Percentiles rank a stretch among this genome's conserved stretches.
Conservation (phyloP, 1,140 invertebrate genomes). For the Ylistrum balloti region DNA sequence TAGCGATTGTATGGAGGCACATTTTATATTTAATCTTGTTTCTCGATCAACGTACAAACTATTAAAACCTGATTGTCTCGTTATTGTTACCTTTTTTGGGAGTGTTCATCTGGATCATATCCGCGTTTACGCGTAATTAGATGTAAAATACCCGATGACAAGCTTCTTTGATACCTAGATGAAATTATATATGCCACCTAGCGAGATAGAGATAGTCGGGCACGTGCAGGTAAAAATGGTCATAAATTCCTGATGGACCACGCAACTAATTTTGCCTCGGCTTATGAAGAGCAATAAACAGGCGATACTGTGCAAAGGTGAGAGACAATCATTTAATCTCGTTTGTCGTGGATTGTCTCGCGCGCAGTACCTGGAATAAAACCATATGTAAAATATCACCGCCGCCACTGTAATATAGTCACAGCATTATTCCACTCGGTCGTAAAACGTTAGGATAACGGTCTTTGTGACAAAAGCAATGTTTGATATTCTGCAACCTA, state of each 20-base stretch:
- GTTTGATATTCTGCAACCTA: neutral
- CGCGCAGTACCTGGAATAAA: neutral
- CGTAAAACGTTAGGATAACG: neutral
- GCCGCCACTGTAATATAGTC: neutral
- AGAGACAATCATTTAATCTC: constrained; percentile 15
- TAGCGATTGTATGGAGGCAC: constrained; percentile 50
- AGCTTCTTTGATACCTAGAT: constrained; percentile 49
- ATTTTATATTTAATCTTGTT: constrained; percentile 59
- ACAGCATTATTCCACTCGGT: neutral
- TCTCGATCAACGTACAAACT: constrained; percentile 54
- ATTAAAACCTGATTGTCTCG: constrained; percentile 53
- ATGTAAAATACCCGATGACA: constrained; percentile 54
- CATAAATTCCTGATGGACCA: constrained; percentile 46
- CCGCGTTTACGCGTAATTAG: constrained; percentile 56
- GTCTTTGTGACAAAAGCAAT: neutral
- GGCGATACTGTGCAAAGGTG: neutral
- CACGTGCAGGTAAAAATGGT: constrained; percentile 52
- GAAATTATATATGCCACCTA: constrained; percentile 33
- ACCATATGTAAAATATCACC: constrained; percentile 35
- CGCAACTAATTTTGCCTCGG: constrained; percentile 2
- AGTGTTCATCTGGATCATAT: constrained; percentile 52
- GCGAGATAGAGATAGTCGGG: constrained; percentile 22
- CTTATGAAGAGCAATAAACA: constrained; percentile 1
- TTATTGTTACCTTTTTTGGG: constrained; percentile 55
- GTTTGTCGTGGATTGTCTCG: neutral